Base-by-base conservation (phyloP, 2,888 invertebrate species). In the Hylaea fasciaria region DNA sequence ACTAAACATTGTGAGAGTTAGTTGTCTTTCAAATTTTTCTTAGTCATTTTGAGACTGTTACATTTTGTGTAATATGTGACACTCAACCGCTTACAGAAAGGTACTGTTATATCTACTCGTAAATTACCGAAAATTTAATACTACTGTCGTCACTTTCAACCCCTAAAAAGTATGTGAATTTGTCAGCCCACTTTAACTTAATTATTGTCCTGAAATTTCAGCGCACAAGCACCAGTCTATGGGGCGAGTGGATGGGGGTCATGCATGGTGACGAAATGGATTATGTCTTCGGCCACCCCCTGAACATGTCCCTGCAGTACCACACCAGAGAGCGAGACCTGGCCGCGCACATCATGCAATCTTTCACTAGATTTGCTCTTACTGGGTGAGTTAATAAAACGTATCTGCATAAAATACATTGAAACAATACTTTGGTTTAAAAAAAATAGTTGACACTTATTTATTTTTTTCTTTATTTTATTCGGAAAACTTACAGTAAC, bases 221-320 rank as follows among this genome's bases (percentile, higher is more conserved):
- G 97, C 95, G 97, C 73, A 97, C 97, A 51, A 97, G 97, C 85
- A 96, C 96, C 51, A 98, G 98, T 77, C 94, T 97, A 41, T 99
- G 99, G 99, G 99, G 98, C 28, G 95, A 97, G 81, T 99, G 99
- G 99, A 99, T 99, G 98, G 99, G 99, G 0, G 98, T 98, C 64
- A 95, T 99, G 95, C 99, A 99, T 70, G 99, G 98, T 0, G 99
- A 99, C 81, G 99, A 99, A 91, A 98, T 99, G 81, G 98, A 98
- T 85, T 99, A 98, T 90, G 97, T 98, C 72, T 99, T 99, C 82
- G 99, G 99, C 2, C 97, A 98, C 84, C 99, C 99, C 0, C 91
- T 98, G 77, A 97, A 98, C 91, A 95, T 95, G 93, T 96, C 97
- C 12, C 93, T 96, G 72, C 95, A 96, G 84, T 99, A 98, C 92